Evolutionary conservation across 2,113 vertebrate species (phyloP), one percentile per base, ranked within the genome.

Genomic region (Oryzias celebensis): DNA sequence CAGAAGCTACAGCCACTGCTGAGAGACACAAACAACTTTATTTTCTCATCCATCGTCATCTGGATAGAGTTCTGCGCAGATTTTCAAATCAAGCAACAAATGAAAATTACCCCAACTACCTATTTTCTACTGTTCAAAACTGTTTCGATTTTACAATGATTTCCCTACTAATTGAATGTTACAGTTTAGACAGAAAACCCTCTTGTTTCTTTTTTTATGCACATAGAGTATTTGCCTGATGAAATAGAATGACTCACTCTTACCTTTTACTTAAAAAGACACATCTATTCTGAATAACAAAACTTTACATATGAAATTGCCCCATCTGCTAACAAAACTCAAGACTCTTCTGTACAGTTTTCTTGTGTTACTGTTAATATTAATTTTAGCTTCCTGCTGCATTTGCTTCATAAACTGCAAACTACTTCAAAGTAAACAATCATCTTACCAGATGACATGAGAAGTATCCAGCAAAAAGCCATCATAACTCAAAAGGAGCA

Each of bases 361-460:
- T 26, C 13, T 7, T 59, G 17, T 36, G 22, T 28, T 4, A 18
- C 17, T 48, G 6, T 23, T 49, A 75, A 65, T 45, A 13, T 42
- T 26, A 47, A 42, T 15, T 66, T 4, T 41, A 57, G 44, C 4
- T 0, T 55, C 0, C 0, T 45, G 28, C 20, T 41, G 10, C 10
- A 16, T 16, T 10, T 42, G 58, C 26, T 2, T 60, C 28, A 22
- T 22, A 13, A 24, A 14, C 24, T 22, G 23, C 10, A 61, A 16
- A 53, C 22, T 31, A 48, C 31, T 24, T 51, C 6, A 62, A 45
- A 65, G n/a, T 22, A 31, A 72, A 61, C 13, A 10, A 62, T 49
- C n/a, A 28, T 50, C 89, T 87, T 68, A 93, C 91, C 91, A 79
- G 82, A 84, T 4, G 92, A 57, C 7, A 92, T 68, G 17, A 93